A percentile compares a stretch with the other conserved stretches of the same genome.
Conservation (phyloP, 2,888 invertebrate species). For the Spisula solida region DNA sequence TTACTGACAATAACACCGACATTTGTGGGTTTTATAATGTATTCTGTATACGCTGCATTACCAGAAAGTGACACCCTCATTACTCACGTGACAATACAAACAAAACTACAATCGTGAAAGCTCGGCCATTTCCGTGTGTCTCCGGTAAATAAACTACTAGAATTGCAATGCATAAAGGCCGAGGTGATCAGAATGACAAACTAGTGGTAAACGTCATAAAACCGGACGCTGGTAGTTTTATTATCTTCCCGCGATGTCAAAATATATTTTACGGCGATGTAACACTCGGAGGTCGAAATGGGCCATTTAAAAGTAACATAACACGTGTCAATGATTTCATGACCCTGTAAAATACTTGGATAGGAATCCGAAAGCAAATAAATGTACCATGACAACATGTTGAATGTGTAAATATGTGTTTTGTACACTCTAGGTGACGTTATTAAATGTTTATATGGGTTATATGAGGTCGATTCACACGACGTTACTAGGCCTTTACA, state of each 20-base stretch:
- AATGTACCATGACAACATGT: background rate
- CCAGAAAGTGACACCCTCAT: background rate
- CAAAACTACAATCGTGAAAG: too few relatives aligned
- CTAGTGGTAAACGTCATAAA: background rate
- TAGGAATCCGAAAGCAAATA: background rate
- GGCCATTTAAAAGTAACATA: background rate
- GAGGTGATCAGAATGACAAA: too few relatives aligned
- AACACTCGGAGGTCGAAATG: constrained; percentile 1
- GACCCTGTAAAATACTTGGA: background rate
- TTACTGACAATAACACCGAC: background rate
- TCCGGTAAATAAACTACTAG: too few relatives aligned
- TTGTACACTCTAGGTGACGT: too few relatives aligned
- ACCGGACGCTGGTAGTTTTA: background rate
- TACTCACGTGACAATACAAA: background rate
- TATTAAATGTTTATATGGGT: too few relatives aligned
- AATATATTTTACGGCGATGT: background rate
- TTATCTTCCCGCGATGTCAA: background rate
- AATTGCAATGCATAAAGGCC: too few relatives aligned
- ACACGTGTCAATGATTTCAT: background rate
- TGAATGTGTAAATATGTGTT: too few relatives aligned
- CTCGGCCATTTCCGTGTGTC: too few relatives aligned
- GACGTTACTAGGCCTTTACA: too few relatives aligned
- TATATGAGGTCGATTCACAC: too few relatives aligned
- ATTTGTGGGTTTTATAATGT: background rate
- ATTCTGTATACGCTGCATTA: background rate